Percentiles rank a stretch among this genome's conserved stretches.
Conservation (phyloP, 2,113 vertebrate genomes). For the Machaerirhynchus nigripectus region DNA sequence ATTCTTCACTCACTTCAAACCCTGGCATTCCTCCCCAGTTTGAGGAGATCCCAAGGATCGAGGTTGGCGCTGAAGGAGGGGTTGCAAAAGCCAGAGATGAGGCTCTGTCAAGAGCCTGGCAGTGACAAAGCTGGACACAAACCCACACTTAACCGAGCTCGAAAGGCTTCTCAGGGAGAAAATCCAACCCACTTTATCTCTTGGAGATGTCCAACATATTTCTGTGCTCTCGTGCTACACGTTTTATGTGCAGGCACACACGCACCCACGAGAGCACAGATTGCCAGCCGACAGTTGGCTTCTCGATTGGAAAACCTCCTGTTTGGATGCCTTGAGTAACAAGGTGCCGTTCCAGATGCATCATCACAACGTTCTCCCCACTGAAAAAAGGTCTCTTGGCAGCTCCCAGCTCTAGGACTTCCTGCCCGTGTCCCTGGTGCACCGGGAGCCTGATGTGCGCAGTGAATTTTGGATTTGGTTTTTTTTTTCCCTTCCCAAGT, state of each 20-base stretch:
- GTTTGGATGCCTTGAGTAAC: neutral
- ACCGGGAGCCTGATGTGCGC: neutral
- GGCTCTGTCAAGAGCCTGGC: neutral
- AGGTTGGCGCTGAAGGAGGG: neutral
- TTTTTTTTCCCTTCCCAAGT: neutral
- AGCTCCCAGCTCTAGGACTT: neutral
- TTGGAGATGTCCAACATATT: neutral
- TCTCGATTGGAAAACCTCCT: neutral
- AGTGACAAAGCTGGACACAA: neutral
- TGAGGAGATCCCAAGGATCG: neutral
- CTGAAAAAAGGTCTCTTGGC: neutral
- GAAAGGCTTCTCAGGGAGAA: neutral
- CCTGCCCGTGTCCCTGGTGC: neutral
- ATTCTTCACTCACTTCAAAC: neutral
- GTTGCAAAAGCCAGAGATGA: neutral
- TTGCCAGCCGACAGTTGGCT: neutral
- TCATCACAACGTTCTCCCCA: neutral
- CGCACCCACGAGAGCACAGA: neutral
- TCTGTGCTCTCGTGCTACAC: accelerated
- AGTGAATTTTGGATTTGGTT: neutral
- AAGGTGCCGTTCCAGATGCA: neutral
- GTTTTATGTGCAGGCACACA: neutral
- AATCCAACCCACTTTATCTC: neutral
- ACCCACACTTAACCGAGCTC: neutral
- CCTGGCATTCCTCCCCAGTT: neutral